Conservation (phyloP, 2,888 invertebrate species). For the Trachelus troglodyta region DNA sequence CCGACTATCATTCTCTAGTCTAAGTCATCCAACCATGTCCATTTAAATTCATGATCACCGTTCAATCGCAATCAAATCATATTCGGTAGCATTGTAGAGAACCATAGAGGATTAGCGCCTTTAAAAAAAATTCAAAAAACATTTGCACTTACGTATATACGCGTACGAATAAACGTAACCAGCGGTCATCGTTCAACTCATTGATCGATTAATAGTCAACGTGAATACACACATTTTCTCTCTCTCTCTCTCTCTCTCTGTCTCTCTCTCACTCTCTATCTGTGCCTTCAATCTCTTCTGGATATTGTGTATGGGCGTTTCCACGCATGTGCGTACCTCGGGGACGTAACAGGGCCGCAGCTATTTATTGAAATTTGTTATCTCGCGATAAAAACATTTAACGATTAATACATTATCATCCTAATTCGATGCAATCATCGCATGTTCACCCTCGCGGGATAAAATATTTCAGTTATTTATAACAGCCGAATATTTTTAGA, state of each 20-base stretch:
- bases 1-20: background rate
- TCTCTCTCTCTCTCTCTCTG: background rate
- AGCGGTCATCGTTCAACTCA: constrained; percentile 27
- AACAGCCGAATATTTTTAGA: too few relatives aligned
- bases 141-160: background rate
- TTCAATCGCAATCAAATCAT: background rate
- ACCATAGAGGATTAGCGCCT: background rate
- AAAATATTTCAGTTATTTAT: too few relatives aligned
- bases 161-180: background rate
- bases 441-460: too few relatives aligned
- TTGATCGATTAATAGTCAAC: constrained; percentile 42
- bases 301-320: constrained; percentile 32
- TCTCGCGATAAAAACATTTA: background rate
- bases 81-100: background rate
- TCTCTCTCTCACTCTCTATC: background rate
- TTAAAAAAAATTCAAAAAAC: background rate
- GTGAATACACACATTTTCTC: constrained; percentile 19
- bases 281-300: background rate
- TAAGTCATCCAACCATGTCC: background rate
- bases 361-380: background rate
- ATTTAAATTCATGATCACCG: too few relatives aligned
- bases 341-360: constrained; percentile 13
- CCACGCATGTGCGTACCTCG: constrained; percentile 34
- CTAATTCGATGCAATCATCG: too few relatives aligned
- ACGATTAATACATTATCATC: background rate